phyloP scores from a whole-genome alignment of 1,140 invertebrate species.

The Drosophila insularis region DNA sequence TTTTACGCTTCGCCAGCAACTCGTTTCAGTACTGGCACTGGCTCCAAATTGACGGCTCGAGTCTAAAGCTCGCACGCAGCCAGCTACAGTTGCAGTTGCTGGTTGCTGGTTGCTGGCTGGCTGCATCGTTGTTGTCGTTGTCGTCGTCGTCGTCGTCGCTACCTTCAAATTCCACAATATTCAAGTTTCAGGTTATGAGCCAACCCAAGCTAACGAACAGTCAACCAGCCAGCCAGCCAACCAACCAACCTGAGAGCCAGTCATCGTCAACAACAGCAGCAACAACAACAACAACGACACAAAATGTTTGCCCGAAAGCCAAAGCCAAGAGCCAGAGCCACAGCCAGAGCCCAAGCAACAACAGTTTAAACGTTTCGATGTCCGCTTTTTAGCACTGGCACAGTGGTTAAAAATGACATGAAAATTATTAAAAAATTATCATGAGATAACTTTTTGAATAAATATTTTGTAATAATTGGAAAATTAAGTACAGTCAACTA shows the following conservation, averaged over 20 bases:
- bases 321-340: conserved; percentile 61
- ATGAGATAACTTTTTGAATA: neutral
- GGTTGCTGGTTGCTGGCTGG: conserved; percentile 32
- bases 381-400: conserved; percentile 41
- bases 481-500: neutral
- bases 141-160: conserved; percentile 50
- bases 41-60: conserved; percentile 75
- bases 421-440: neutral
- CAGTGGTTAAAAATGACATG: conserved; percentile 32
- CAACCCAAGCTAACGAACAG: conserved; percentile 46
- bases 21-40: conserved; percentile 68
- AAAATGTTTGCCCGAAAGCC: conserved; percentile 75
- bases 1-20: conserved; percentile 76
- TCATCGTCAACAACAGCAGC: conserved; percentile 58
- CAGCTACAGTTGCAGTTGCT: conserved; percentile 53
- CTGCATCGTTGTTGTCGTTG: conserved; percentile 26
- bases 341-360: conserved; percentile 52
- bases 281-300: conserved; percentile 47
- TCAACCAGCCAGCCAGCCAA: conserved; percentile 29
- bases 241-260: conserved; percentile 70
- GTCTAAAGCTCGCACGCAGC: conserved; percentile 78
- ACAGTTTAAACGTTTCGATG: conserved; percentile 56
- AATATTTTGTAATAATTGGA: neutral
- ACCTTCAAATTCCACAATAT: conserved; percentile 81
- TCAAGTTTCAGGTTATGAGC: conserved; percentile 81